phyloP scores from a whole-genome alignment of 2,888 invertebrate species.

The Spodoptera littoralis region DNA sequence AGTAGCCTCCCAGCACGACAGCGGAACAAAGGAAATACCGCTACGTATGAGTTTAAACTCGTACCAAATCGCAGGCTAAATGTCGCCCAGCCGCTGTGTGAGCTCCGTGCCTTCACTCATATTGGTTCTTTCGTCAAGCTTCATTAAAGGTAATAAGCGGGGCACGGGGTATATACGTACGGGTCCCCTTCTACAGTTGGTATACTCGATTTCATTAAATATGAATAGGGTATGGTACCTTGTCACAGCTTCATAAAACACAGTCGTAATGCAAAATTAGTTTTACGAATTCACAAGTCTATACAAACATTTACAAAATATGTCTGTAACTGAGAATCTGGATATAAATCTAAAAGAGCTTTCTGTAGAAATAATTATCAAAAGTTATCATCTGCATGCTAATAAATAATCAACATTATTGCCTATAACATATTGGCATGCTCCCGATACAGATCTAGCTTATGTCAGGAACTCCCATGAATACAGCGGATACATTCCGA shows the following conservation, averaged over 20 bases:
- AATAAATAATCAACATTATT: constrained; percentile 49
- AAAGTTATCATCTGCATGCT: constrained; percentile 25
- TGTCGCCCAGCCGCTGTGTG: constrained; percentile 58
- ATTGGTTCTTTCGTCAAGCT: constrained; percentile 76
- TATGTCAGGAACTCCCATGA: constrained; percentile 40
- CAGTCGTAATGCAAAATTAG: too few relatives aligned
- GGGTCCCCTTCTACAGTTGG: constrained; percentile 1
- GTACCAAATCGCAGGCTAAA: constrained; percentile 55
- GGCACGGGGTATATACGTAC: constrained; percentile 35
- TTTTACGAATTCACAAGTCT: too few relatives aligned
- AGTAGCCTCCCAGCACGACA: constrained; percentile 71
- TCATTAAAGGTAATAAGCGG: constrained; percentile 66
- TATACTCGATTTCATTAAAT: constrained; percentile 10
- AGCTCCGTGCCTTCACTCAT: constrained; percentile 70
- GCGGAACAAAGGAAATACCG: constrained; percentile 71
- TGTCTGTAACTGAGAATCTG: constrained; percentile 9
- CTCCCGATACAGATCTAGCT: constrained; percentile 47
- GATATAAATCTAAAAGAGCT: constrained; percentile 24
- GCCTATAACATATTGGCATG: constrained; percentile 15
- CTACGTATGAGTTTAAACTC: constrained; percentile 60
- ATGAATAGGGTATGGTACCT: too few relatives aligned
- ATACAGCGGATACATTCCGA: constrained; percentile 39
- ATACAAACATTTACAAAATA: too few relatives aligned
- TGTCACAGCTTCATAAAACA: too few relatives aligned
- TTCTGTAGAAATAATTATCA: constrained; percentile 30